Percentiles rank a stretch among this genome's conserved stretches.
Conservation (phyloP, 1,140 invertebrate species). For the Daktulosphaira vitifoliae region DNA sequence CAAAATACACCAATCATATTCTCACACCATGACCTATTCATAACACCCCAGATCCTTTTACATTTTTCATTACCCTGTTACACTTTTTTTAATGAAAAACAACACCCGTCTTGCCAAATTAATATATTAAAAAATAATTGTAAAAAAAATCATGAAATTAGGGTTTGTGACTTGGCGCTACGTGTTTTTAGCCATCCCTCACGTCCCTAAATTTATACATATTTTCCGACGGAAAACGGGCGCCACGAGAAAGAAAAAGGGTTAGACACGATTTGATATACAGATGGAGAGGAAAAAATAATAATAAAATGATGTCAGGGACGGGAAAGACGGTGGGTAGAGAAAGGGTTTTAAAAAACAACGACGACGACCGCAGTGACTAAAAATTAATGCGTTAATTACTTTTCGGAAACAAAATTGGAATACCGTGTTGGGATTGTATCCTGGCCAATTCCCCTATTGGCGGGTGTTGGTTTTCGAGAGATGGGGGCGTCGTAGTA, state of each 20-base stretch:
- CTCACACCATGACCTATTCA: slow-evolving; percentile 28
- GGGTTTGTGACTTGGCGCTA: slow-evolving; percentile 24
- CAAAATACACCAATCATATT: slow-evolving; percentile 8
- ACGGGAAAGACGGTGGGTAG: neutral
- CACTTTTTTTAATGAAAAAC: slow-evolving; percentile 29
- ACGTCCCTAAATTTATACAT: slow-evolving; percentile 26
- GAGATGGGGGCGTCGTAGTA: neutral
- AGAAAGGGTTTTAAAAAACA: slow-evolving; percentile 4
- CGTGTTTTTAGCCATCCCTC: slow-evolving; percentile 25
- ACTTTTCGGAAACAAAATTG: slow-evolving; percentile 30
- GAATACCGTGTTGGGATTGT: slow-evolving; percentile 31
- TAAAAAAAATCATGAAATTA: slow-evolving; percentile 28
- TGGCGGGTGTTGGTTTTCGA: neutral
- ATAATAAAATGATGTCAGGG: neutral
- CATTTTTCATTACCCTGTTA: slow-evolving; percentile 29
- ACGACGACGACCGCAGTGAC: slow-evolving; percentile 11
- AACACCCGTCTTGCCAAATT: slow-evolving; percentile 33
- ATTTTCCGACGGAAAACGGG: slow-evolving; percentile 29
- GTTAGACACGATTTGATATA: neutral
- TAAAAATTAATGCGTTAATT: slow-evolving; percentile 34
- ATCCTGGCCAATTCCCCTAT: slow-evolving; percentile 11
- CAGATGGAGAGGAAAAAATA: neutral
- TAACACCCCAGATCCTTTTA: slow-evolving; percentile 15
- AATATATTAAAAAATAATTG: slow-evolving; percentile 32
- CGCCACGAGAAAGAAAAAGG: slow-evolving; percentile 25